Base-by-base conservation (phyloP, 2,113 vertebrate genomes). In the Dinomys branickii region DNA sequence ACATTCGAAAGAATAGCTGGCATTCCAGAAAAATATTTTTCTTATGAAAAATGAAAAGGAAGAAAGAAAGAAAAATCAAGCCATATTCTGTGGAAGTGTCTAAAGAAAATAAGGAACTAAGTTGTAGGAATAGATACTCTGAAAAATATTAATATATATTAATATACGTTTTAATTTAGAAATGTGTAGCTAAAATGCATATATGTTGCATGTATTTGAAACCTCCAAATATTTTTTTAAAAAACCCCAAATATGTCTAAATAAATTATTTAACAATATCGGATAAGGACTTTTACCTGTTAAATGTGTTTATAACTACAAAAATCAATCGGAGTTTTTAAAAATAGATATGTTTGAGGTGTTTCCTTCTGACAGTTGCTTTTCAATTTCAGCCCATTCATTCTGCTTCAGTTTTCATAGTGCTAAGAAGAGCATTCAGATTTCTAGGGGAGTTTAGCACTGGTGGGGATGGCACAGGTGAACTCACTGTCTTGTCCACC, bases 271-370 rank as follows among this genome's bases (percentile, higher is more conserved):
- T 77, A 50, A 75, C 35, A 38, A 17, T 8, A 26, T 97, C 67
- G 61, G 5, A 87, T 59, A 63, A 28, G 24, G 5, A 81, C 56
- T 7, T 38, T 91, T 58, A 4, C n/a, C 54, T 81, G 14, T 87
- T 75, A 83, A 83, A 61, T 63, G 26, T 85, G n/a, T 92, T 33
- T 71, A 6, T 96, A 93, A 35, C 8, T 95, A 22, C 19, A 61
- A 26, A 93, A 90, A 95, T 78, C 90, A 95, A 78, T 90, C 30
- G 10, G 59, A 20, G 63, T 89, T 58, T 52, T n/a, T 89, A 56
- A 88, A 52, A 71, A 41, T 52, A 58, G 28, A 52, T 89, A 14
- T 0, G 6, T 91, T 88, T 69, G 41, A 75, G 30, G 16, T 0
- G 73, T 89, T 96, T 87, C 12, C 33, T 56, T 91, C 1, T 28